Conservation (phyloP, 2,797 vertebrate species). For the Galaxias olidus region DNA sequence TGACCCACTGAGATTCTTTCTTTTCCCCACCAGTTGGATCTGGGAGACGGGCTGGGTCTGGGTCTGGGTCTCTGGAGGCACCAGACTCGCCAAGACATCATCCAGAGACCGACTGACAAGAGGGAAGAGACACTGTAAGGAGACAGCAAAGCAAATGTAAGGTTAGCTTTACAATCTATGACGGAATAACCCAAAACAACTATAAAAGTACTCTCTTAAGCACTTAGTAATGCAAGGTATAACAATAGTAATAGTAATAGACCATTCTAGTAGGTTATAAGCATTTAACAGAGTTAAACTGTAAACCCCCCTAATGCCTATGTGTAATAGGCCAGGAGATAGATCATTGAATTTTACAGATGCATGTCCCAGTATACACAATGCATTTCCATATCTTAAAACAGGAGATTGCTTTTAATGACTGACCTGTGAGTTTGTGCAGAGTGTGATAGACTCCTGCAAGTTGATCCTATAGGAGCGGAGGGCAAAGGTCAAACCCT, state of each 20-base stretch:
- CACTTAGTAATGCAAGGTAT: too few species aligned
- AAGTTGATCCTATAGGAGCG: slow-evolving; percentile 85
- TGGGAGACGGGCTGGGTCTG: neutral
- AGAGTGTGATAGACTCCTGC: slow-evolving; percentile 87
- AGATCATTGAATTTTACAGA: too few species aligned
- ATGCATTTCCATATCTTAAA: too few species aligned
- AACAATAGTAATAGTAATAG: too few species aligned
- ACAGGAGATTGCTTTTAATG: neutral
- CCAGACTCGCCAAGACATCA: slow-evolving; percentile 78
- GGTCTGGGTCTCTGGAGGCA: slow-evolving; percentile 22
- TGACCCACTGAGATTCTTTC: slow-evolving; percentile 30
- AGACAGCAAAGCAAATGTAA: neutral
- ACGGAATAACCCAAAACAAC: too few species aligned
- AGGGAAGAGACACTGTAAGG: slow-evolving; percentile 90
- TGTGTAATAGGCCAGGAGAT: too few species aligned
- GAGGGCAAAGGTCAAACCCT: slow-evolving; percentile 77
- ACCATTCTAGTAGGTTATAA: too few species aligned
- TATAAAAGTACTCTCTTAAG: too few species aligned
- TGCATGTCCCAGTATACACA: too few species aligned
- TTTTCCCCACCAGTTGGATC: slow-evolving; percentile 47
- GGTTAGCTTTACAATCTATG: too few species aligned
- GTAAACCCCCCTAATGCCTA: too few species aligned
- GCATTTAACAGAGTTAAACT: too few species aligned
- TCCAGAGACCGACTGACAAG: slow-evolving; percentile 84
- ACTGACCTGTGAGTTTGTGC: slow-evolving; percentile 88